phyloP scores from a whole-genome alignment of 2,113 vertebrate species.

The Ctenomys sociabilis region DNA sequence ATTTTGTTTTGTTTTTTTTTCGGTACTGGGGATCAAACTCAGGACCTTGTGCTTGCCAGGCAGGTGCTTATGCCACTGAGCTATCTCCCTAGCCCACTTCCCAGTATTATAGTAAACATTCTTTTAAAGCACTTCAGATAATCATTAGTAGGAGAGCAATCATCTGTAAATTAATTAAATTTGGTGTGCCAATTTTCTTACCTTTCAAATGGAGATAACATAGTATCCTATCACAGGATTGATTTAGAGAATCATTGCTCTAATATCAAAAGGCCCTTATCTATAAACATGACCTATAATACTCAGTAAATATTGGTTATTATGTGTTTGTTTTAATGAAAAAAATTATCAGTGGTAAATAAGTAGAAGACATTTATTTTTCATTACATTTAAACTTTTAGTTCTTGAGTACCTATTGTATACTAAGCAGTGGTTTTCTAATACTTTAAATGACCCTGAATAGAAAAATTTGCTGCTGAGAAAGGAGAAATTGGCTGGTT shows the following conservation, averaged over 20 bases:
- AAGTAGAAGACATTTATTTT: not conserved
- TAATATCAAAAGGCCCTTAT: not conserved
- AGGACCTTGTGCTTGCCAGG: too few relatives aligned
- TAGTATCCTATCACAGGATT: not conserved
- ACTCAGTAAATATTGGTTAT: not conserved
- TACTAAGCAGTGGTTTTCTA: not conserved
- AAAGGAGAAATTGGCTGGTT: not conserved
- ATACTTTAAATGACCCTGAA: not conserved
- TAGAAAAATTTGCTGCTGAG: slow-evolving; percentile 19
- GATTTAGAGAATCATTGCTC: not conserved
- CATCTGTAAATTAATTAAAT: not conserved
- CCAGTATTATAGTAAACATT: not conserved
- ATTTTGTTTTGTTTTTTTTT: too few relatives aligned
- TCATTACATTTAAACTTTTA: not conserved
- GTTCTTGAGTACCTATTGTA: not conserved
- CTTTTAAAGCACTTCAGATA: not conserved
- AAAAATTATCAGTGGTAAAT: not conserved
- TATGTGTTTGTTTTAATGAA: not conserved
- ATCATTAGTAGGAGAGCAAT: not conserved
- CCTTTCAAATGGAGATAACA: not conserved
- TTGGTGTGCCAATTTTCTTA: not conserved
- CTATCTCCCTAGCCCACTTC: not conserved
- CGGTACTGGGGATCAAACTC: too few relatives aligned
- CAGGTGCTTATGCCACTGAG: too few relatives aligned
- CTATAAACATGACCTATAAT: not conserved